Evolutionary conservation across 2,888 invertebrate genomes (phyloP).

Genomic region (Heliconius ismenius): DNA sequence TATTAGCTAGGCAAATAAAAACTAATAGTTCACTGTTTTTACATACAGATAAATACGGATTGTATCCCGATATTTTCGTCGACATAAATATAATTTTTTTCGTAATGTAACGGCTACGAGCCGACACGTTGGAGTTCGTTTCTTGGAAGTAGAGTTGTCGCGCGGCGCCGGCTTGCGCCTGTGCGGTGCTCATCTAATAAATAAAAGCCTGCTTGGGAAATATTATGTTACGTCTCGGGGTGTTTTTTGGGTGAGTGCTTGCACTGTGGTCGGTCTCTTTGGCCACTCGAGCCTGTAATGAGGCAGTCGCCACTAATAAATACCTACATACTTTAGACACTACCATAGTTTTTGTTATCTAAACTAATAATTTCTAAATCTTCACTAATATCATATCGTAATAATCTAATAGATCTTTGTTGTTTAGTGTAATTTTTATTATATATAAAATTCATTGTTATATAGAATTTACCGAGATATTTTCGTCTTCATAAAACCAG

Average conservation of each 20-base stretch:
- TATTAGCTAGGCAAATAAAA: conserved; percentile 63
- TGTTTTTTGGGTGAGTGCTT: conserved; percentile 71
- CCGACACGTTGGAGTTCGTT: conserved; percentile 71
- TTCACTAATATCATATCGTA: neutral
- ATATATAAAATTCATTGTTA: neutral
- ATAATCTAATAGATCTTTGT: neutral
- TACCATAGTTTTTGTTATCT: neutral
- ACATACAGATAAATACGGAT: conserved; percentile 67
- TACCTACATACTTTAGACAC: conserved; percentile 9
- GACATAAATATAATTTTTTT: conserved; percentile 81
- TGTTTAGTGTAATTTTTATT: neutral
- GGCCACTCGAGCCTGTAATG: conserved; percentile 68
- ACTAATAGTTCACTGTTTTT: conserved; percentile 71
- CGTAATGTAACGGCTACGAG: conserved; percentile 75
- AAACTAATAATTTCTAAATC: neutral
- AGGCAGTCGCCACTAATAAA: conserved; percentile 47
- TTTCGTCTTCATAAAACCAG: neutral
- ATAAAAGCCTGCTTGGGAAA: conserved; percentile 80
- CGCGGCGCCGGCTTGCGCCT: conserved; percentile 73
- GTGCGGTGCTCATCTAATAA: conserved; percentile 69
- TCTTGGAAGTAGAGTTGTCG: conserved; percentile 77
- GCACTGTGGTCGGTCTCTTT: conserved; percentile 64
- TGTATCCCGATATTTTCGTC: conserved; percentile 76
- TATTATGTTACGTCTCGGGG: conserved; percentile 79
- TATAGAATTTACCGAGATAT: neutral